Evolutionary conservation across 2,797 vertebrate species (phyloP).

Genomic region (Falco concolor): DNA sequence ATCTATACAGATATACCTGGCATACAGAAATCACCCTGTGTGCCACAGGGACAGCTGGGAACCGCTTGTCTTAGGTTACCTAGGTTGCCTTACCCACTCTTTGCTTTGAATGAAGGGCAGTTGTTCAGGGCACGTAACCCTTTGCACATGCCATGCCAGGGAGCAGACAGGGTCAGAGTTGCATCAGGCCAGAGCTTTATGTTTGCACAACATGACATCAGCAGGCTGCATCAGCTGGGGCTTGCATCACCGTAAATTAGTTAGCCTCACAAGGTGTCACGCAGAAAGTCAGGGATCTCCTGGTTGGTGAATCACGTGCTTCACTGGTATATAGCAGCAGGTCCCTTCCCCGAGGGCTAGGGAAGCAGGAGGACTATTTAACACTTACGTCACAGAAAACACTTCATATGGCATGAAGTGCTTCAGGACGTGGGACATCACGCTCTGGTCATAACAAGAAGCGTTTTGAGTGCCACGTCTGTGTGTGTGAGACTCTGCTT

Average conservation of each 20-base stretch:
- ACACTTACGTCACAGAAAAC: not conserved
- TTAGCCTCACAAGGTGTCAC: not conserved
- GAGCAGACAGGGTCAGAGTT: not conserved
- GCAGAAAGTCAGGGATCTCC: not conserved
- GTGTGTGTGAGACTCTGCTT: not conserved
- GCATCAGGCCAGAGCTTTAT: not conserved
- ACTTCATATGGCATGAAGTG: not conserved
- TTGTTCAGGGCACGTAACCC: not conserved
- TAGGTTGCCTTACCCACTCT: not conserved
- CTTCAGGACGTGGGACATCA: not conserved
- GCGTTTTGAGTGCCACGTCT: not conserved
- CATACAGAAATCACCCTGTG: not conserved
- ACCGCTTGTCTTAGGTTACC: not conserved
- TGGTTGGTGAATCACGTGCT: not conserved
- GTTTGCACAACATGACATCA: not conserved
- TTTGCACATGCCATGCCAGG: not conserved
- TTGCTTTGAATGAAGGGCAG: not conserved
- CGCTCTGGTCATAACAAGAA: not conserved
- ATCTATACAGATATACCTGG: fast-evolving
- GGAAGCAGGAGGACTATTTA: not conserved
- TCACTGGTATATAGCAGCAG: not conserved
- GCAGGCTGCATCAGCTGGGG: not conserved
- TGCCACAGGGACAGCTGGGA: not conserved
- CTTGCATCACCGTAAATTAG: not conserved
- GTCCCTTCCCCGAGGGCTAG: not conserved